phyloP scores from a whole-genome alignment of 2,113 vertebrate genomes.

The Phrynosoma blainvillii region DNA sequence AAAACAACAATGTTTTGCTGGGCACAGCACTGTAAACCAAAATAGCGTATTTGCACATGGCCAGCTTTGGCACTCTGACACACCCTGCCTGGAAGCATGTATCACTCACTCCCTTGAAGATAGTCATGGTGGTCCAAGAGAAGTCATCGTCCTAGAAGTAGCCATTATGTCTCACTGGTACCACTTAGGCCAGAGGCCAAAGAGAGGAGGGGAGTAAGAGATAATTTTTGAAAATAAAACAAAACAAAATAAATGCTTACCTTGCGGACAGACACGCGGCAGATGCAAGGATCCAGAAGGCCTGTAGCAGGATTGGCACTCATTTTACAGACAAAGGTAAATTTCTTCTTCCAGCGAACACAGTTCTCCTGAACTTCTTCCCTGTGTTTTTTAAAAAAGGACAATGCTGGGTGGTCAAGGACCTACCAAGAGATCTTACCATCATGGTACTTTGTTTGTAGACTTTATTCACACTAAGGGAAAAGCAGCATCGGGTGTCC shows the following conservation, averaged over 20 bases:
- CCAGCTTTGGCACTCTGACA: not conserved
- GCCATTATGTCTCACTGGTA: not conserved
- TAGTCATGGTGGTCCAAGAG: not conserved
- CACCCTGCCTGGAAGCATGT: too few species aligned
- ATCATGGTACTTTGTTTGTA: rapidly evolving
- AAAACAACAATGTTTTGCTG: not conserved
- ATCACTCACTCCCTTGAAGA: not conserved
- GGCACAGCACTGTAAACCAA: not conserved
- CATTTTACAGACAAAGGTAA: slow-evolving; percentile 96
- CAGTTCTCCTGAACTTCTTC: slow-evolving; percentile 96
- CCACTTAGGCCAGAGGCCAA: not conserved
- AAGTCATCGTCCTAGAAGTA: too few species aligned
- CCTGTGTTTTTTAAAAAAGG: slow-evolving; percentile 62
- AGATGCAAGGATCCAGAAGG: slow-evolving; percentile 93
- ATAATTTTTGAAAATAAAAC: not conserved
- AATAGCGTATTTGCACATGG: not conserved
- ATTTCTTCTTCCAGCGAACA: slow-evolving; percentile 95
- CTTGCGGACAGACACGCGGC: slow-evolving; percentile 96
- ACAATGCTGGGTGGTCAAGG: not conserved
- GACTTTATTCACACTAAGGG: not conserved
- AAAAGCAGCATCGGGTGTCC: not conserved
- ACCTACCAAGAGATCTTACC: rapidly evolving
- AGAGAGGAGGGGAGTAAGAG: not conserved
- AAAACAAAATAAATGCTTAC: slow-evolving; percentile 67
- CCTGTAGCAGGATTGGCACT: slow-evolving; percentile 94